phyloP scores from a whole-genome alignment of 2,888 invertebrate species.

The Napeogenes sylphis region DNA sequence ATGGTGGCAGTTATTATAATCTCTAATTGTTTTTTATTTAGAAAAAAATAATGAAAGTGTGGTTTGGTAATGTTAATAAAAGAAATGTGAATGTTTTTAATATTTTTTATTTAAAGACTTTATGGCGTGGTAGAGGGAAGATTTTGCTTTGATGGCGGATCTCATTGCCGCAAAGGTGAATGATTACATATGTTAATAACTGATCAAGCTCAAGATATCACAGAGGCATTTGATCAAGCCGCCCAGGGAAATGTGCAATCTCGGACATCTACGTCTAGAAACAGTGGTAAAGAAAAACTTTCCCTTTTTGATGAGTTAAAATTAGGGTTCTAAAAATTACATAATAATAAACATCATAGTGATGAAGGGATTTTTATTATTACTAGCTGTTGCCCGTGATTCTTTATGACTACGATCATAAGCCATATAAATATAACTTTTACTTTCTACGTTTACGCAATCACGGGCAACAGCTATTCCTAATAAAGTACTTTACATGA shows the following conservation, averaged over 20 bases:
- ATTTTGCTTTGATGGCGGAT: conserved; percentile 94
- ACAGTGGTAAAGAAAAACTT: conserved; percentile 38
- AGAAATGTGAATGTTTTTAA: not conserved
- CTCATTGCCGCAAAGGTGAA: conserved; percentile 89
- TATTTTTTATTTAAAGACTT: conserved; percentile 23
- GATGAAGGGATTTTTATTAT: too few species aligned
- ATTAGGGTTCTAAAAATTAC: conserved; percentile 5
- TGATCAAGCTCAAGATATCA: conserved; percentile 88
- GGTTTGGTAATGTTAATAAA: too few species aligned
- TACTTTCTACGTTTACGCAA: too few species aligned
- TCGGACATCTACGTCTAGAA: conserved; percentile 50
- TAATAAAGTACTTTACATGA: too few species aligned
- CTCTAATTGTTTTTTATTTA: too few species aligned
- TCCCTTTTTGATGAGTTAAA: not conserved
- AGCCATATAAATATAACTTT: too few species aligned
- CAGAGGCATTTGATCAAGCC: conserved; percentile 83
- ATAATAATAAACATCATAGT: conserved; percentile 1
- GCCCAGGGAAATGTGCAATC: conserved; percentile 83
- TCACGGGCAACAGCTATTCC: too few species aligned
- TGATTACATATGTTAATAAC: conserved; percentile 83
- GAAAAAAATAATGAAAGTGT: too few species aligned
- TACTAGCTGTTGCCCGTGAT: too few species aligned
- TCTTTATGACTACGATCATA: too few species aligned
- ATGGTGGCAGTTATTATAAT: too few species aligned
- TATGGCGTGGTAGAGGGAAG: conserved; percentile 86